A percentile compares a stretch with the other conserved stretches of the same genome.
phyloP scores from a whole-genome alignment of 2,888 invertebrate genomes.

The Amphiduros pacificus region DNA sequence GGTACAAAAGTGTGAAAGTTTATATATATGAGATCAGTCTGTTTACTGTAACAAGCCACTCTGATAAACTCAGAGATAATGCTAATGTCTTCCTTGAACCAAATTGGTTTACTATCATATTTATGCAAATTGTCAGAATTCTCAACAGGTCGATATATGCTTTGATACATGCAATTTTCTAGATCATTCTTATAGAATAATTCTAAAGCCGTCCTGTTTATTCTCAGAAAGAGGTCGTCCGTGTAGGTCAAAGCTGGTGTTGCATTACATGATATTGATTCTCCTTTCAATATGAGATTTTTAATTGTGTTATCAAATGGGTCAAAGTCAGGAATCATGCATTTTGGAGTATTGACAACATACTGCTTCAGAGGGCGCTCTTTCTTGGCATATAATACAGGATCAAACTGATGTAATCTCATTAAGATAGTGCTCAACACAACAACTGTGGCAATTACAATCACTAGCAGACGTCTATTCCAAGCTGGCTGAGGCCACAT shows the following conservation, averaged over 20 bases:
- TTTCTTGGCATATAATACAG: too few relatives aligned
- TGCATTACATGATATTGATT: conserved; percentile 33
- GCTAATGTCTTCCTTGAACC: conserved; percentile 30
- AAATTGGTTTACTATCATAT: conserved; percentile 27
- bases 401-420: too few relatives aligned
- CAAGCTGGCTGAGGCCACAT: too few relatives aligned
- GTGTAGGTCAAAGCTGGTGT: conserved; percentile 41
- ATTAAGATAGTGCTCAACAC: too few relatives aligned
- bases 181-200: conserved; percentile 33
- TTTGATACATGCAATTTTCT: conserved; percentile 44
- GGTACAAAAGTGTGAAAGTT: conserved; percentile 50
- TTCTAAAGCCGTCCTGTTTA: conserved; percentile 37
- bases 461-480: too few relatives aligned
- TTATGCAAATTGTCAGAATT: conserved; percentile 27
- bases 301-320: conserved; percentile 42
- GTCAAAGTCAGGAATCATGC: conserved; percentile 49
- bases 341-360: conserved; percentile 47
- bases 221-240: conserved; percentile 31
- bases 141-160: conserved; percentile 35
- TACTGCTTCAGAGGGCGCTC: too few relatives aligned
- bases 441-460: too few relatives aligned
- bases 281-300: conserved; percentile 31
- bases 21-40: conserved; percentile 37
- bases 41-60: conserved; percentile 38
- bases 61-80: conserved; percentile 45